Percentiles rank a stretch among this genome's conserved stretches.
Conservation (phyloP, 2,113 vertebrate genomes). For the Hyperopisus bebe region DNA sequence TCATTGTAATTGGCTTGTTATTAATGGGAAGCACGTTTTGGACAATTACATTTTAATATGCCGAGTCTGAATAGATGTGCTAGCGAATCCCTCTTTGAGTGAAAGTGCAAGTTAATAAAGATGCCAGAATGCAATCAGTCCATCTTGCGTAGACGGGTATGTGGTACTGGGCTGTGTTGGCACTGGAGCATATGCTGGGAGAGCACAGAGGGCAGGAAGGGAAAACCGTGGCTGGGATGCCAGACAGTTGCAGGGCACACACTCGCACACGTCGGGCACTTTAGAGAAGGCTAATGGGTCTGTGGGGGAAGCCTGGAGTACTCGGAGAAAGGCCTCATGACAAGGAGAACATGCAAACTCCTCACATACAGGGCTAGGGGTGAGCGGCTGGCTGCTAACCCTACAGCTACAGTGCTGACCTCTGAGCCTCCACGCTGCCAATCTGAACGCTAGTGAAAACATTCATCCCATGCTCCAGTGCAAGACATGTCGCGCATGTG, state of each 20-base stretch:
- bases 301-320: neutral
- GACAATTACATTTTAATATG: neutral
- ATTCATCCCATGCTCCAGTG: neutral
- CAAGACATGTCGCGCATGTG: neutral
- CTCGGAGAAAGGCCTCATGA: neutral
- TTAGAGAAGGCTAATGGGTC: neutral
- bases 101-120: neutral
- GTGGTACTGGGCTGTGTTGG: neutral
- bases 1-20: constrained; percentile 2
- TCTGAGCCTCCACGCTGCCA: neutral
- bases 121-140: neutral
- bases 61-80: neutral
- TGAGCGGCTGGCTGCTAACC: neutral
- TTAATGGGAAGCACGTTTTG: neutral
- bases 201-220: neutral
- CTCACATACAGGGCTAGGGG: neutral
- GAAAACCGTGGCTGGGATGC: neutral
- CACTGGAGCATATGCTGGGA: neutral
- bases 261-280: neutral
- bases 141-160: neutral
- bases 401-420: neutral
- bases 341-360: neutral
- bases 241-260: neutral
- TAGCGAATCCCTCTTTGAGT: neutral
- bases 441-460: neutral